These are phyloP conservation scores for Amblyopsis hoosieri DNA, from an alignment of 2,797 vertebrate species.

Conservation along the genomic window DNA sequence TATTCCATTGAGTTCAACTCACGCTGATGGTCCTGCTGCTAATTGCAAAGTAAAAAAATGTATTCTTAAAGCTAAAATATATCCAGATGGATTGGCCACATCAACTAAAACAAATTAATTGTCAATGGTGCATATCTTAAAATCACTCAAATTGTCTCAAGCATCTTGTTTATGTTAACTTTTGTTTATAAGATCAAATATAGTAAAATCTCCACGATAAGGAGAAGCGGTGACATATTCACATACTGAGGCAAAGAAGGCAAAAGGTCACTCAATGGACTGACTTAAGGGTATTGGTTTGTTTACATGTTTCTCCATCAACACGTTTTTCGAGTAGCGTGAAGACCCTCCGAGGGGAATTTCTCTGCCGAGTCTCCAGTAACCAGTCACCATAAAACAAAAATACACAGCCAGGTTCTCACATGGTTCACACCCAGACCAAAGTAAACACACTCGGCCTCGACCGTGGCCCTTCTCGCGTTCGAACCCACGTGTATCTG, in stretches of 20 bases:
- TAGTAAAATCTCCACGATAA: constrained; percentile 38
- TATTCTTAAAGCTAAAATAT: constrained; percentile 45
- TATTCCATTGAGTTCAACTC: constrained; percentile 21
- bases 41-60: constrained; percentile 32
- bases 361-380: constrained; percentile 23
- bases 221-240: constrained; percentile 26
- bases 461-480: constrained; percentile 47
- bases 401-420: constrained; percentile 52
- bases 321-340: constrained; percentile 27
- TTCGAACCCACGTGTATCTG: constrained; percentile 41
- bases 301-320: constrained; percentile 30
- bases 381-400: constrained; percentile 41
- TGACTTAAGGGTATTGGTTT: constrained; percentile 20
- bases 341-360: constrained; percentile 35
- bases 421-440: constrained; percentile 43
- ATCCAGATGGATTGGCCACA: constrained; percentile 42
- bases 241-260: constrained; percentile 8
- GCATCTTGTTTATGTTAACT: constrained; percentile 19
- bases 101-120: constrained; percentile 30
- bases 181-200: constrained; percentile 22
- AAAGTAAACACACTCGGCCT: constrained; percentile 52
- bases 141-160: constrained; percentile 38
- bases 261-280: constrained; percentile 27
- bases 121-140: constrained; percentile 6
- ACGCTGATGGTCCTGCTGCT: constrained; percentile 41